These are phyloP conservation scores for Papilio gigon DNA, from an alignment of 2,888 invertebrate genomes.

Conservation along the genomic window DNA sequence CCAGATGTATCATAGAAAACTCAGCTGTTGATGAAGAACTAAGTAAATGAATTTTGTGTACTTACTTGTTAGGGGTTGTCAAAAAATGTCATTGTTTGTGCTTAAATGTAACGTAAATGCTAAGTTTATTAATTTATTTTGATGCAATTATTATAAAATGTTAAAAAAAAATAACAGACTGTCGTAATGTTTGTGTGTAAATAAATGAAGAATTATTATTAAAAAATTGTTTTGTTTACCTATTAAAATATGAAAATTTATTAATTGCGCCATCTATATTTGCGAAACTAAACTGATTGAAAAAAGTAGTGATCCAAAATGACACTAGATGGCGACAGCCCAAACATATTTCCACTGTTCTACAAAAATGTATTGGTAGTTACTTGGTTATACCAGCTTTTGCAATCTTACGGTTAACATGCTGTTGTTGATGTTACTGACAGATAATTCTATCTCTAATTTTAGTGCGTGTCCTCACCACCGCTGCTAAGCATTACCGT, in stretches of 20 bases:
- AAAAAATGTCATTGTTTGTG: neutral
- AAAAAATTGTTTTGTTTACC: neutral
- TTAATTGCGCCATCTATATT: neutral
- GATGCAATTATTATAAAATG: constrained; percentile 5
- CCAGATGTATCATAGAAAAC: too few relatives aligned
- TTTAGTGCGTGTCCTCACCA: too few relatives aligned
- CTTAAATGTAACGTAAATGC: neutral
- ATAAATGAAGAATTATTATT: constrained; percentile 14
- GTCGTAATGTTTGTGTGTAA: neutral
- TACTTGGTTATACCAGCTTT: too few relatives aligned
- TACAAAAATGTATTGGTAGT: too few relatives aligned
- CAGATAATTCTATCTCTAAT: too few relatives aligned
- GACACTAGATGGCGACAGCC: neutral
- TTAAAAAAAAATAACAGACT: neutral
- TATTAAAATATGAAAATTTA: neutral
- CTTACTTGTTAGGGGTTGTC: too few relatives aligned
- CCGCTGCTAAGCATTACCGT: too few relatives aligned
- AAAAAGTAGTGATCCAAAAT: neutral
- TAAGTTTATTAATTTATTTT: constrained; percentile 12
- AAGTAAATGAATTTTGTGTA: too few relatives aligned
- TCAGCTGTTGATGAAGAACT: too few relatives aligned
- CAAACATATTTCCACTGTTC: too few relatives aligned
- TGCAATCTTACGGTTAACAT: too few relatives aligned
- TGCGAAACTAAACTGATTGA: neutral
- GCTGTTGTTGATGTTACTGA: too few relatives aligned